A percentile compares a stretch with the other conserved stretches of the same genome.
Conservation (phyloP, 1,140 invertebrate species). For the Macrobrachium rosenbergii region DNA sequence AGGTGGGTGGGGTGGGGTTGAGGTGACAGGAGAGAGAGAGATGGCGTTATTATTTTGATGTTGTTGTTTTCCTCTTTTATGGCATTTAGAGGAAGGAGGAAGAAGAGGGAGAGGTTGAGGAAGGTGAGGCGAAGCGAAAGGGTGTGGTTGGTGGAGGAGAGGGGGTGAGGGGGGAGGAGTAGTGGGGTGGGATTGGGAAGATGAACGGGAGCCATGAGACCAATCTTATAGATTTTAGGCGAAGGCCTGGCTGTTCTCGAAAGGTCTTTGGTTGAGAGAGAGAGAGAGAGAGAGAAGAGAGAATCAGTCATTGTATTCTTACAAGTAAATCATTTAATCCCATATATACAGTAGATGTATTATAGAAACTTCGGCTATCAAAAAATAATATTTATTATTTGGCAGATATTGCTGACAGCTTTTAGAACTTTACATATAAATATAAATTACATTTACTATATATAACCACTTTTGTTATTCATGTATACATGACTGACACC, state of each 20-base stretch:
- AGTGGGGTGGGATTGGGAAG: background rate
- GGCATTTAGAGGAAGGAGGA: background rate
- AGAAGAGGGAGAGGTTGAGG: background rate
- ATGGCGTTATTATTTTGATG: too few relatives aligned
- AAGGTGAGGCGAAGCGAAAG: background rate
- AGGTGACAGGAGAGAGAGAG: background rate
- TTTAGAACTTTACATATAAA: too few relatives aligned
- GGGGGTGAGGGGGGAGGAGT: background rate
- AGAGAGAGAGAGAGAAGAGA: slow-evolving; percentile 31
- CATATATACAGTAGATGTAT: too few relatives aligned
- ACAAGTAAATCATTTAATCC: background rate
- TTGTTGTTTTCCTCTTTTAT: too few relatives aligned
- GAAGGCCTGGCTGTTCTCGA: too few relatives aligned
- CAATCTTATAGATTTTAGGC: background rate
- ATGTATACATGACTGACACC: too few relatives aligned
- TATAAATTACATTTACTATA: too few relatives aligned
- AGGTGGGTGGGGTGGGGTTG: background rate
- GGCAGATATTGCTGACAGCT: too few relatives aligned
- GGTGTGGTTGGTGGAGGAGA: background rate
- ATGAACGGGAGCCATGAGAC: background rate
- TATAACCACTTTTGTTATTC: too few relatives aligned
- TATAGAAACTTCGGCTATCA: too few relatives aligned
- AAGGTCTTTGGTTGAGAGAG: background rate
- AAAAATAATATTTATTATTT: too few relatives aligned
- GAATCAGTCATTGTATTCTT: background rate